These are phyloP conservation scores for Pholis gunnellus DNA, from an alignment of 2,113 vertebrate genomes.

Conservation along the genomic window DNA sequence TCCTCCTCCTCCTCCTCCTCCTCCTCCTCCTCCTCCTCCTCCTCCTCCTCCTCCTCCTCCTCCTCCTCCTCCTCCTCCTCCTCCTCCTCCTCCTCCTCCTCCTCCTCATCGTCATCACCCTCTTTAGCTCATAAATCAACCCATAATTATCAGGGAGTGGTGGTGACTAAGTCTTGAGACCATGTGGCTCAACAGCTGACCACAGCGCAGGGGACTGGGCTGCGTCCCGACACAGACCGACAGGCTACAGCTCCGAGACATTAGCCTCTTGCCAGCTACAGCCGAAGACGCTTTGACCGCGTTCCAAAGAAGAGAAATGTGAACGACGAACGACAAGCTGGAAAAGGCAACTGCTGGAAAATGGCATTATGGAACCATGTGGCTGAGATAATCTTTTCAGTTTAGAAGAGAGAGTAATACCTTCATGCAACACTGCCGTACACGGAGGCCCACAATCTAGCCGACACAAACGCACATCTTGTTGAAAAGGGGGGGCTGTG, in stretches of 20 bases:
- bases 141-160: conserved; percentile 59
- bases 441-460: conserved; percentile 47
- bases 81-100: neutral
- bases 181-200: conserved; percentile 72
- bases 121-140: conserved; percentile 59
- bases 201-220: conserved; percentile 51
- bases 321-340: neutral
- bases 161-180: conserved; percentile 50
- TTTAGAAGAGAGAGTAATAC: conserved; percentile 45
- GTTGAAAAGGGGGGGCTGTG: conserved; percentile 20
- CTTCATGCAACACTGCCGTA: conserved; percentile 31
- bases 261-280: conserved; percentile 8
- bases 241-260: conserved; percentile 19
- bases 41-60: neutral
- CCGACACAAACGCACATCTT: conserved; percentile 39
- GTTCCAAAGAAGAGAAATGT: neutral
- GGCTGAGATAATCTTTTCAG: conserved; percentile 22
- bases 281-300: neutral
- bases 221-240: conserved; percentile 16
- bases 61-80: neutral
- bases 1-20: neutral
- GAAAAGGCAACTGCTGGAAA: conserved; percentile 25
- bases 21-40: neutral
- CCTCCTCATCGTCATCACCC: conserved; percentile 5
- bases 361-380: conserved; percentile 1